Evolutionary conservation across 2,888 invertebrate species (phyloP).

Genomic region (Parnassius orleans): DNA sequence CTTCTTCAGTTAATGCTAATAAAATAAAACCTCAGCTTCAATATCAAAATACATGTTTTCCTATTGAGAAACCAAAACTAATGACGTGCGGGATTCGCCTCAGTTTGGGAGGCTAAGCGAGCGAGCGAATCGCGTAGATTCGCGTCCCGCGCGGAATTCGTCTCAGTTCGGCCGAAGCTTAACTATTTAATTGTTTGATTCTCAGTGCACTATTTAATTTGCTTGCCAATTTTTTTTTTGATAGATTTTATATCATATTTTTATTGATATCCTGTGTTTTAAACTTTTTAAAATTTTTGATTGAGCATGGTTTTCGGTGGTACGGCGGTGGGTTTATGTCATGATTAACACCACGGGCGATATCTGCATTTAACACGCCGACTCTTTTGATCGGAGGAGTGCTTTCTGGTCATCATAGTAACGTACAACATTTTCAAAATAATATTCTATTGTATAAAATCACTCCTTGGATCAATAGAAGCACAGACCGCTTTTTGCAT

Average conservation of each 20-base stretch:
- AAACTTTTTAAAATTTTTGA: slow-evolving; percentile 40
- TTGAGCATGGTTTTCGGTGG: slow-evolving; percentile 63
- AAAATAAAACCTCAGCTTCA: no score
- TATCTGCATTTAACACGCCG: slow-evolving; percentile 53
- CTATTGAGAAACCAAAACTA: no score
- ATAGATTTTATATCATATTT: background rate
- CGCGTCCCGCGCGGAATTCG: no score
- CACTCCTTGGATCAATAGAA: slow-evolving; percentile 48
- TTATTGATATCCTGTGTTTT: background rate
- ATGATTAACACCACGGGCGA: slow-evolving; percentile 58
- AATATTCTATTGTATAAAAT: background rate
- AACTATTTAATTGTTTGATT: slow-evolving; percentile 8
- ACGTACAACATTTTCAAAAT: background rate
- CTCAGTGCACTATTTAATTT: slow-evolving; percentile 5
- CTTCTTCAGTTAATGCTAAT: no score
- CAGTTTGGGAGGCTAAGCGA: no score
- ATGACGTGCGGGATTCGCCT: no score
- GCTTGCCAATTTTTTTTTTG: slow-evolving; percentile 10
- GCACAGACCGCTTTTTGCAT: slow-evolving; percentile 40
- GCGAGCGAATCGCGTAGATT: no score
- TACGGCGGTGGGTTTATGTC: slow-evolving; percentile 77
- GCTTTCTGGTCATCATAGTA: slow-evolving; percentile 2
- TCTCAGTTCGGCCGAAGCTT: no score
- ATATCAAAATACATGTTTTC: no score
- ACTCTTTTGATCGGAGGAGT: slow-evolving; percentile 52